Base-by-base conservation (phyloP, 2,113 vertebrate species). In the Saimiri boliviensis region DNA sequence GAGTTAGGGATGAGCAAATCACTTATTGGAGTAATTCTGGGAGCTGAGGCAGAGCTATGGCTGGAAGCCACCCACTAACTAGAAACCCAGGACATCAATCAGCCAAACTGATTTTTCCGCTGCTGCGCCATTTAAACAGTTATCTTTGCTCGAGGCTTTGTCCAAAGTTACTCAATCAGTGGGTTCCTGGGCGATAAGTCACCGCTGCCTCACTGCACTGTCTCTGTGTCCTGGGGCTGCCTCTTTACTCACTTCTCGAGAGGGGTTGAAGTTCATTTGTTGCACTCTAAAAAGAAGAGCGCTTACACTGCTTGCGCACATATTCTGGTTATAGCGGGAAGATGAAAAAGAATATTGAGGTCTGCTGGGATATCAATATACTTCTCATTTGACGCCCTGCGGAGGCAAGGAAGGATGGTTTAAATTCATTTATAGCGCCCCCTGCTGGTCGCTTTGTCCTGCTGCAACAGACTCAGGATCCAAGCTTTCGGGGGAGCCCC, bases 31-130 rank as follows among this genome's bases (percentile, higher is more conserved):
- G 96, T 98, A 97, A 97, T 97, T 97, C 92, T 96, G 95, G 90
- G 96, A 97, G 96, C 96, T 73, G 91, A 98, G 95, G 95, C 95
- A 96, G 87, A 97, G 93, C 87, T 81, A 49, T 98, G 97, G 96
- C 97, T 97, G 96, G 94, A 98, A 97, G 98, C 97, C 97, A 97
- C 97, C 96, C 97, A 96, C 97, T 98, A 97, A 97, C 97, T 97
- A 97, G 97, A 96, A 97, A 97, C 92, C 94, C 76, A 91, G 85
- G 97, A 95, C 97, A 98, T 98, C 98, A 97, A 98, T 97, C 98
- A 98, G 96, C 89, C 90, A 93, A 88, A 97, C 95, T 94, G 98
- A 98, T 97, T 98, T 96, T 97, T 98, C 97, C 45, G 5, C 93
- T 90, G 82, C 97, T 1, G 60, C 87, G 95, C 92, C 96, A 95